Evolutionary conservation across 2,888 invertebrate species (phyloP).

Genomic region (Sinodicranocentrus sp.): DNA sequence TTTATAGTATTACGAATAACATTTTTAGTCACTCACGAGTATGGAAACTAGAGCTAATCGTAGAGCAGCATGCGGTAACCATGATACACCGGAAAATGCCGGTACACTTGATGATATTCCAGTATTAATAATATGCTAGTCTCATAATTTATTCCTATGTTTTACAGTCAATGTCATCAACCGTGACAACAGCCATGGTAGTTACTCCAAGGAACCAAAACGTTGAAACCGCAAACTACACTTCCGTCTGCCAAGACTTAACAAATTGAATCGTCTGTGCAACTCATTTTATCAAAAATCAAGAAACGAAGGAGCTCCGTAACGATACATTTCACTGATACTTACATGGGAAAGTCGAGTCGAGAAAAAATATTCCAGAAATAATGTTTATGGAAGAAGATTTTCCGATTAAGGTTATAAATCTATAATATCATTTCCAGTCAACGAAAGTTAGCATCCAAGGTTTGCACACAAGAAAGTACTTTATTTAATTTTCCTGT

Average conservation of each 20-base stretch:
- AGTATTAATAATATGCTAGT: background rate
- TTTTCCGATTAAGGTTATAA: too few relatives aligned
- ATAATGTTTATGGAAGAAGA: background rate
- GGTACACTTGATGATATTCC: too few relatives aligned
- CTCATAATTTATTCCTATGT: constrained; percentile 14
- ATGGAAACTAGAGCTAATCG: too few relatives aligned
- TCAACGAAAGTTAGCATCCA: too few relatives aligned
- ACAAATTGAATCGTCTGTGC: constrained; percentile 57
- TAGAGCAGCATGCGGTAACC: too few relatives aligned
- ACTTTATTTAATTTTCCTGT: too few relatives aligned
- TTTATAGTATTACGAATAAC: too few relatives aligned
- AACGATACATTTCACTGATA: constrained; percentile 52
- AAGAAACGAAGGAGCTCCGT: constrained; percentile 49
- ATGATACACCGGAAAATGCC: too few relatives aligned
- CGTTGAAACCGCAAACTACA: constrained; percentile 71
- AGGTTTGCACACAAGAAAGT: too few relatives aligned
- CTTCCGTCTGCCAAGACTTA: constrained; percentile 74
- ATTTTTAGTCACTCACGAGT: too few relatives aligned
- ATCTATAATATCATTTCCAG: too few relatives aligned
- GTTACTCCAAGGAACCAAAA: constrained; percentile 66
- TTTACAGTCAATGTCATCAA: constrained; percentile 75
- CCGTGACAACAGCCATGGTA: constrained; percentile 70
- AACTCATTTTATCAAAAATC: constrained; percentile 21
- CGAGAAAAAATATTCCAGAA: constrained; percentile 7
- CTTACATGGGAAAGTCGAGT: background rate